Evolutionary conservation across 92 coral and sea anemone species (phyloP), one percentile per base, ranked within the genome.

Genomic region (Paragorgia papillata): DNA sequence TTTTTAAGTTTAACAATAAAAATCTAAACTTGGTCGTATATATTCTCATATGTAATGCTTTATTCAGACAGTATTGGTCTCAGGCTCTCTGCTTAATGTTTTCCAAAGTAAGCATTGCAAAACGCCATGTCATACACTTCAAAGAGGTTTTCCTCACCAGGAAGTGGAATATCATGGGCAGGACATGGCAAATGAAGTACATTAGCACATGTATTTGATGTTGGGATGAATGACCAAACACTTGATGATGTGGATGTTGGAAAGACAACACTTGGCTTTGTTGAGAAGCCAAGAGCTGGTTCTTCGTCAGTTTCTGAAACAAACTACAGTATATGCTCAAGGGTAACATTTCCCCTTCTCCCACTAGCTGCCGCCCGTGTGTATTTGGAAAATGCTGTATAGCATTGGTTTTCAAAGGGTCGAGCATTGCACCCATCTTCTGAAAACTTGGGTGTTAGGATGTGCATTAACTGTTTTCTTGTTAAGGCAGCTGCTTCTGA

Each of bases 221-320:
- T 82, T 73, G 89, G 93, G n/a, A 89, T 51, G 83, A 41, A 62
- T 61, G 41, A 62, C 74, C 49, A 77, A 24, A 44, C 32, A 34
- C 25, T 76, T 15, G 25, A 44, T 60, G 12, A 17, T 17, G 5
- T 0, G 41, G 74, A n/a, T 64, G 25, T 64, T 64, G 39, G 59
- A 78, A 85, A 80, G 41, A 62, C 35, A 21, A 85, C 83, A 37
- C 57, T 58, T 48, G 88, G 89, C 40, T 67, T 79, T 8, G 81
- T 51, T 28, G 22, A 69, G 66, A 86, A 86, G 18, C 87, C 95
- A 15, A 83, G 90, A 5, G 79, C 88, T 69, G 88, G 88, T 62
- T 89, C 87, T 67, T 85, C 92, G 54, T 83, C 61, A 34, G 88
- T 85, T 15, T 88, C 90, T 9, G 89, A 81, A 0, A 77, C 87